Conservation (phyloP, 2,113 vertebrate species). For the Diphyllodes magnificus region DNA sequence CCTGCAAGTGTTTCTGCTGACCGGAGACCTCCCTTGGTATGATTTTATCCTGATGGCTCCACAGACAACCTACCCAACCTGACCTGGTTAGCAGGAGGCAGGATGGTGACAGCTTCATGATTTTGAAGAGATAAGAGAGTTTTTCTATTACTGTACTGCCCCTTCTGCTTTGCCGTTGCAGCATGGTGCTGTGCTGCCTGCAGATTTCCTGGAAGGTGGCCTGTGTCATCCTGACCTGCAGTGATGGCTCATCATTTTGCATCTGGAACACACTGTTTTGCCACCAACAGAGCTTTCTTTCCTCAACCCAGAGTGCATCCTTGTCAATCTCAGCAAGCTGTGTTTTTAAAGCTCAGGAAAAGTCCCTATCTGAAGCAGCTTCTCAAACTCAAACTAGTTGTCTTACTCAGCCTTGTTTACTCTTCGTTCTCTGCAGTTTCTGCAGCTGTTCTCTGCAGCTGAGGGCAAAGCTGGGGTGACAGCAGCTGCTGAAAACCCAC, state of each 20-base stretch:
- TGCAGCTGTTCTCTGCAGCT: not conserved
- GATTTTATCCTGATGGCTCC: not conserved
- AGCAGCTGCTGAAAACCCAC: not conserved
- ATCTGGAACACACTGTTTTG: not conserved
- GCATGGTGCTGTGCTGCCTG: not conserved
- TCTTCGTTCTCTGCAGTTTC: not conserved
- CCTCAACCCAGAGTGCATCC: not conserved
- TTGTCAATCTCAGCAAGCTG: not conserved
- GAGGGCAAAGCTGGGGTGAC: not conserved
- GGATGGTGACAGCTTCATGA: not conserved
- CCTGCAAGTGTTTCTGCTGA: not conserved
- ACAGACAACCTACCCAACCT: not conserved
- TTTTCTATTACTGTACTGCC: not conserved
- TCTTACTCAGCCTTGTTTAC: not conserved
- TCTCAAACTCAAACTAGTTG: not conserved
- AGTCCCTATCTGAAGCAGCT: not conserved
- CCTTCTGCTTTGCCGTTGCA: not conserved
- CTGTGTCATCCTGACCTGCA: not conserved
- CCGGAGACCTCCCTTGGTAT: rapidly evolving
- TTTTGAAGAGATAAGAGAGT: not conserved
- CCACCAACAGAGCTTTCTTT: not conserved
- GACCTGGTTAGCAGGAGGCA: not conserved
- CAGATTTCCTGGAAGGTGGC: not conserved
- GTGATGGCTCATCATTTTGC: not conserved
- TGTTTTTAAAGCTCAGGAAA: not conserved